Evolutionary conservation across 2,888 invertebrate species (phyloP).

Genomic region (Trachelus iudaicus): DNA sequence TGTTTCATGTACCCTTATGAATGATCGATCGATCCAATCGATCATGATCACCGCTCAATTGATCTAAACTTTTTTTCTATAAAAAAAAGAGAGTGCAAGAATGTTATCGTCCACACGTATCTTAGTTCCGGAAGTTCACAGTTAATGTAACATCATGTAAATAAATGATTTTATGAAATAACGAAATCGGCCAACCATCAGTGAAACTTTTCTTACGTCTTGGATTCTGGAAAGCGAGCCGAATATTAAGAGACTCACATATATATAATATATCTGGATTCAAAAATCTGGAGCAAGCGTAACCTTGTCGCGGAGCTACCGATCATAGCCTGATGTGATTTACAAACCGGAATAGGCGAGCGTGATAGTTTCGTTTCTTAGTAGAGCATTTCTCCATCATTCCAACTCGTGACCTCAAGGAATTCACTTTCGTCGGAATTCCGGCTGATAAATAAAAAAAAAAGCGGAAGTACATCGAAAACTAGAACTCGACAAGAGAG

Average conservation of each 20-base stretch:
- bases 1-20: neutral
- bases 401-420: constrained; percentile 17
- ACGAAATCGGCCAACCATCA: neutral
- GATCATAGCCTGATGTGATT: constrained; percentile 22
- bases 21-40: neutral
- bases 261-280: neutral
- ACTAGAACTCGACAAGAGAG: neutral
- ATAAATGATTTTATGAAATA: neutral
- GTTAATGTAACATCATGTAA: neutral
- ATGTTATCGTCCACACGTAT: neutral
- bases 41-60: neutral
- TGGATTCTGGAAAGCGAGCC: constrained; percentile 5
- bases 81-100: neutral
- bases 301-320: neutral
- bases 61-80: neutral
- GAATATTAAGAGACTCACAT: constrained; percentile 12
- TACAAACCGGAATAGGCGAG: constrained; percentile 27
- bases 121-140: neutral
- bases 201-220: neutral
- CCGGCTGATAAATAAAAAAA: neutral
- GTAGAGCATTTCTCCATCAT: neutral
- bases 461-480: neutral
- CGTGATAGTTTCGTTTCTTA: neutral
- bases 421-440: constrained; percentile 44
- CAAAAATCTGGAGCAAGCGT: constrained; percentile 37